Evolutionary conservation across 2,113 vertebrate species (phyloP).

Genomic region (Pedionomus torquatus): DNA sequence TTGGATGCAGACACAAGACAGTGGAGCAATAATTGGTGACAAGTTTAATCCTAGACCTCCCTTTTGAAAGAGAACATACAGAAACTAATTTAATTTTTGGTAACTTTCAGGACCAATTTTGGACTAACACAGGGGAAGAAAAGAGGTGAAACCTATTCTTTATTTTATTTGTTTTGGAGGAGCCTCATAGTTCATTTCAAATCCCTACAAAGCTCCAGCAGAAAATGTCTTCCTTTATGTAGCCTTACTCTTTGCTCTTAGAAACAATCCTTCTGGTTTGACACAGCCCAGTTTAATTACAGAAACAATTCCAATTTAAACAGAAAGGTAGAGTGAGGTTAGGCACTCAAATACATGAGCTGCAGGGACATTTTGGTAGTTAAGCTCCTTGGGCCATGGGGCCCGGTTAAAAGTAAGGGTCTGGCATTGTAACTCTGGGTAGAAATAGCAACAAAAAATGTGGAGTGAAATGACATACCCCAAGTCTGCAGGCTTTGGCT

Average conservation of each 20-base stretch:
- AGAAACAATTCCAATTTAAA: neutral
- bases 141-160: neutral
- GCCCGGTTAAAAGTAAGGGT: neutral
- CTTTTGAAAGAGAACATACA: neutral
- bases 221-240: neutral
- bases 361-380: neutral
- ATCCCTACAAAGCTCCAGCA: neutral
- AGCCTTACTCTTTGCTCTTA: neutral
- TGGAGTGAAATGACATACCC: neutral
- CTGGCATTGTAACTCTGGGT: neutral
- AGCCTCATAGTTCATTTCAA: neutral
- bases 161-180: neutral
- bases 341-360: neutral
- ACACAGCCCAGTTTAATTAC: neutral
- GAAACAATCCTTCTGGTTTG: neutral
- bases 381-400: neutral
- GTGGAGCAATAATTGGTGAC: neutral
- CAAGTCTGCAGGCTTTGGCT: neutral
- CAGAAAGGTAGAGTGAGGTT: neutral
- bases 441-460: neutral
- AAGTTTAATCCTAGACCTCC: neutral
- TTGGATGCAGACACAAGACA: neutral
- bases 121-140: neutral
- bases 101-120: neutral
- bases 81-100: neutral